Evolutionary conservation across 2,113 vertebrate species (phyloP), one percentile per base, ranked within the genome.

Genomic region (Misgurnus anguillicaudatus): DNA sequence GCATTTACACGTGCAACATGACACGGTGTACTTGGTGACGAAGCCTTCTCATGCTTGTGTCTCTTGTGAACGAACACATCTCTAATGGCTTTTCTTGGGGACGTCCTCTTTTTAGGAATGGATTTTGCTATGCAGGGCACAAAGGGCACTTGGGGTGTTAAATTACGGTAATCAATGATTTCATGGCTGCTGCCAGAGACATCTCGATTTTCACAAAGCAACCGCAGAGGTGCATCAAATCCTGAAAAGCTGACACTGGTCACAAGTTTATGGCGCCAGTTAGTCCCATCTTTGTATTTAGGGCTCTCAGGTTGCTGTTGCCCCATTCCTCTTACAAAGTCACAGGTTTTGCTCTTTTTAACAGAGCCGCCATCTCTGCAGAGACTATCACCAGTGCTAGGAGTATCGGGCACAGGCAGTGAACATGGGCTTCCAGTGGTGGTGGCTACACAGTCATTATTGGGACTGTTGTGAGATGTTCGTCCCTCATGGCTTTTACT

Each of bases 141-240:
- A n/a, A 95, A 96, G 76, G 94, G 94, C 91, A 94, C 88, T 89
- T 95, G 94, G 79, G 95, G 94, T 58, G 92, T 94, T 71, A 94
- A 92, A 88, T 94, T 94, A 78, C 93, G 90, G 74, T 95, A 94
- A 85, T 95, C 94, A 0, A 95, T 95, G 84, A 94, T 95, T 82
- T 90, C 91, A 62, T 86, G 86, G 83, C 89, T 90, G 80, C 86
- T 89, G 0, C 83, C 74, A 53, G 89, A 87, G 36, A 80, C 81
- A 61, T 86, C 82, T 14, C 86, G 85, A 63, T 81, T 90, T 16
- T 89, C 87, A 36, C 80, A 63, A 4, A 90, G 68, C 75, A 90
- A 87, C 55, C 84, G 88, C 77, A 86, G 68, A 75, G 75, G 89
- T 9, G 76, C 89, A 39, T 88, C 89, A 77, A 91, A 19, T 60